Base-by-base conservation (phyloP, 2,113 vertebrate genomes). In the Melanerpes formicivorus region DNA sequence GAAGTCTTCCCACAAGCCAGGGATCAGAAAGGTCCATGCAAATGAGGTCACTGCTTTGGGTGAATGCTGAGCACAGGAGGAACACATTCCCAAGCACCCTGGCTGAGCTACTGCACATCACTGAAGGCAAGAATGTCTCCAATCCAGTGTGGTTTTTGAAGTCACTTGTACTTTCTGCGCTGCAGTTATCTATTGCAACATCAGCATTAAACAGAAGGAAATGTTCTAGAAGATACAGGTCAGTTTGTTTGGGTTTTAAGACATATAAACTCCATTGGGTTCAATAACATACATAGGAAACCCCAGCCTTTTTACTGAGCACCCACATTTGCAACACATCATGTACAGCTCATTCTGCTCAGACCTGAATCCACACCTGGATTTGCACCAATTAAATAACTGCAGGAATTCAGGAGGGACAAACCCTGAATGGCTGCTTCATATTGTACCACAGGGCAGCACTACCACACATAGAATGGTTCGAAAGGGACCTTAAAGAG, bases 381-480 rank as follows among this genome's bases (percentile, higher is more conserved):
- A 87, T 67, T 94, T 74, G 58, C 18, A 87, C 19, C 75, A 71
- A 25, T 32, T 37, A 67, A 82, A 92, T 65, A 80, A 80, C 64
- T 87, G 56, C 44, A 87, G 23, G 60, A 93, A 88, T 30, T 73
- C 30, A 63, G 37, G 4, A 55, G 34, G 89, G 92, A 91, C 69
- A 93, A 83, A 74, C 17, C 13, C 67, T 56, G 27, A 71, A 67
- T 25, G 81, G 5, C 29, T 70, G 90, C n/a, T 72, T 80, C 46
- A 26, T 54, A n/a, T 30, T 55, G 46, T 23, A 77, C 42, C 18
- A 66, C 71, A 81, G 1, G 6, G 37, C 80, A 79, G 21, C n/a
- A 55, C 40, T 40, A 40, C 40, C 40, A 42, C 14, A 42, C 42
- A 44, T 44, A 50, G 48, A 23, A 50, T 22, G 11, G 48, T 50